Evolutionary conservation across 2,797 vertebrate genomes (phyloP), one percentile per base, ranked within the genome.

Genomic region (Nothura maculosa): DNA sequence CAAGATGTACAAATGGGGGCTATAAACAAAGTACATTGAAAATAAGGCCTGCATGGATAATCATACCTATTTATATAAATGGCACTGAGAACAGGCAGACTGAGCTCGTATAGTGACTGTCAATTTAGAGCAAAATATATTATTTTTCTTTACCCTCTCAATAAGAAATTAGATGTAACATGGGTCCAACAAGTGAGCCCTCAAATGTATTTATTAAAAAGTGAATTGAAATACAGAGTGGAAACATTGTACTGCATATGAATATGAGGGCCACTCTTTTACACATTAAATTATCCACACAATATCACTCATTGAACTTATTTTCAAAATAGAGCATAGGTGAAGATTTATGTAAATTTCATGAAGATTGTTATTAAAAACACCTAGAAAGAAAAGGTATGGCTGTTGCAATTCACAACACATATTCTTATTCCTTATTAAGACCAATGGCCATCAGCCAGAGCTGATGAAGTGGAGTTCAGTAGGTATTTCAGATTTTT

Each of bases 21-120:
- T 67, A 48, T 85, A 93, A 96, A 95, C 85, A 90, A 21, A 96
- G 64, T 43, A 45, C 66, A 85, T 66, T 69, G 90, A 91, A 96
- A 97, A 95, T 92, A 96, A 96, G 90, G 73, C 64, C 93, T 92
- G 84, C 87, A 34, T 89, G 84, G 86, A 75, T 90, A 96, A 96
- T 87, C 55, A 64, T 43, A 91, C 54, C 76, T 96, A 94, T 96
- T 96, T 92, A 96, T 95, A 92, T 36, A 96, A 96, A 96, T 81
- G 84, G 40, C 78, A 92, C 42, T 92, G 88, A 93, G 91, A 82
- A 97, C 68, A 95, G 67, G 67, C 63, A 45, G 85, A 58, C 91
- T 89, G 90, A 84, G 72, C n/a, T 95, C 81, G 55, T 80, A 75
- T 20, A 67, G 63, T 85, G 81, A 92, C 85, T 92, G 81, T 85